Conservation (phyloP, 1,140 invertebrate genomes). For the Pseudomyrmex sp. region DNA sequence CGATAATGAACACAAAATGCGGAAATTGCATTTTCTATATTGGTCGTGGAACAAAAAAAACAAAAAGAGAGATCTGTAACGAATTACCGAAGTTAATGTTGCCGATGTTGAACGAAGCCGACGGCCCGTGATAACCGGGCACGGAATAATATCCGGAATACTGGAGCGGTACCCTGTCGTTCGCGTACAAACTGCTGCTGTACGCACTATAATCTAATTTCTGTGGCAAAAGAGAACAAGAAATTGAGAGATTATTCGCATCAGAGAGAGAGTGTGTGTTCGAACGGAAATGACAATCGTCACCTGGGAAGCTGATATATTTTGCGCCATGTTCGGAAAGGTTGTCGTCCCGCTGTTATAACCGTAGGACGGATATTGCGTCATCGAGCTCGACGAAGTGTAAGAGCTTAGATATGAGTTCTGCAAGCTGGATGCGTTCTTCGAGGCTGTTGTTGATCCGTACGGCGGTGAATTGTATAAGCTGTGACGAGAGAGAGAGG, state of each 20-base stretch:
- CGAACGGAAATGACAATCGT: not conserved
- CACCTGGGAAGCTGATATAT: slow-evolving; percentile 88
- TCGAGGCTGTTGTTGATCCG: slow-evolving; percentile 77
- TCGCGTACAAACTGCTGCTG: slow-evolving; percentile 81
- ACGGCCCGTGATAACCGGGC: slow-evolving; percentile 82
- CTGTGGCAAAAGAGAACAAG: slow-evolving; percentile 65
- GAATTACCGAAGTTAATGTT: slow-evolving; percentile 83
- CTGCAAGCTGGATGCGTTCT: slow-evolving; percentile 85
- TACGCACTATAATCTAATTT: slow-evolving; percentile 84
- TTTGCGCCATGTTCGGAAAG: slow-evolving; percentile 86
- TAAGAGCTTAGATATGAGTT: slow-evolving; percentile 83
- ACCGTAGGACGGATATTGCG: slow-evolving; percentile 87
- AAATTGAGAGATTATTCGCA: not conserved
- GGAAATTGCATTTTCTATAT: too few species aligned
- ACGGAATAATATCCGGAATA: slow-evolving; percentile 84
- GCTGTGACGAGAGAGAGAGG: slow-evolving; percentile 64
- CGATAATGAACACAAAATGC: too few species aligned
- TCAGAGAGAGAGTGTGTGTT: not conserved
- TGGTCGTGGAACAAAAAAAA: not conserved
- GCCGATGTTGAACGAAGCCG: slow-evolving; percentile 83
- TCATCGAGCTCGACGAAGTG: slow-evolving; percentile 81
- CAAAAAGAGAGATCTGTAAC: not conserved
- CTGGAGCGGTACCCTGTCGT: slow-evolving; percentile 83
- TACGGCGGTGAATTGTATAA: slow-evolving; percentile 81
- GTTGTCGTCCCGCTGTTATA: slow-evolving; percentile 86